Percentiles rank a stretch among this genome's conserved stretches.
These are phyloP conservation scores for Psophia crepitans DNA, from an alignment of 2,113 vertebrate species.

Conservation along the genomic window DNA sequence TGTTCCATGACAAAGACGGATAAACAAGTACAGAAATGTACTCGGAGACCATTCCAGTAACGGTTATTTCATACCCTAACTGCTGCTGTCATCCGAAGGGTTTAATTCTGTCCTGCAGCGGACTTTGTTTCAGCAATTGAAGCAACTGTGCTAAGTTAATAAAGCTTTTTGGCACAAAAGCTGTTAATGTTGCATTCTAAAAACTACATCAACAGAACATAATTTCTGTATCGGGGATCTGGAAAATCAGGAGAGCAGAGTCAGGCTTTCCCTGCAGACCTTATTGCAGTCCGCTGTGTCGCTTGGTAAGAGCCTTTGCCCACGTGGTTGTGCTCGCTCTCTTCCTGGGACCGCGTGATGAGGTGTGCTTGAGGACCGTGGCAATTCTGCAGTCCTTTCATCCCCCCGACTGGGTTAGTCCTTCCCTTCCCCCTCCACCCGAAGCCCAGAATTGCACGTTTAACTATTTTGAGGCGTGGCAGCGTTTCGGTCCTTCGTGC, in stretches of 20 bases:
- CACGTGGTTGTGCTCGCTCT: not conserved
- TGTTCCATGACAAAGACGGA: not conserved
- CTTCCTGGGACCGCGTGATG: accelerated
- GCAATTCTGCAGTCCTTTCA: not conserved
- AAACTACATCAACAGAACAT: not conserved
- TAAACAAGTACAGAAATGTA: not conserved
- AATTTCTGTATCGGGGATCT: accelerated
- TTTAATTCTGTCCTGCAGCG: not conserved
- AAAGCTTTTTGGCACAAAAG: not conserved
- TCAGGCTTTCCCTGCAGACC: not conserved
- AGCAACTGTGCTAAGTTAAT: not conserved
- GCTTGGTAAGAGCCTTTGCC: not conserved
- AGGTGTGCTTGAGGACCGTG: not conserved
- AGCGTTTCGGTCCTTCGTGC: accelerated
- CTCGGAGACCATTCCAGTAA: not conserved
- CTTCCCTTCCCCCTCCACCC: not conserved
- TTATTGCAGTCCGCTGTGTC: accelerated
- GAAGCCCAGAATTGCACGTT: accelerated
- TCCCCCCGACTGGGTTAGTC: not conserved
- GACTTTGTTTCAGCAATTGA: not conserved
- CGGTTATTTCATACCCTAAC: not conserved
- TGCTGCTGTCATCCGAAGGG: not conserved
- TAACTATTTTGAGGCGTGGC: not conserved
- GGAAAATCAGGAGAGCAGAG: not conserved
- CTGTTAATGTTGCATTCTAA: not conserved